Conservation (phyloP, 2,113 vertebrate species). For the Microtus ochrogaster region DNA sequence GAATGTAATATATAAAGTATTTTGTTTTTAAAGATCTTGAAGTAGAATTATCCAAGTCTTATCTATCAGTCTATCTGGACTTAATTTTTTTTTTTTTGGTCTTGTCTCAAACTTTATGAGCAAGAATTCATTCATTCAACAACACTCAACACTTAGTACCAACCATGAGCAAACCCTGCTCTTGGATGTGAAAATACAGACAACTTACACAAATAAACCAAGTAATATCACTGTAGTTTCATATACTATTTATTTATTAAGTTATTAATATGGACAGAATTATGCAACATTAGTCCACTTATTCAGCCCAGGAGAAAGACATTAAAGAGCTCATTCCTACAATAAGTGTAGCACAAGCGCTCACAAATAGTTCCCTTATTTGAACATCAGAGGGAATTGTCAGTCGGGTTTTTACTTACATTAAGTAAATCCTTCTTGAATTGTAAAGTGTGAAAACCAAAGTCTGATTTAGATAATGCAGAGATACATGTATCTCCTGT, state of each 20-base stretch:
- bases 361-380: slow-evolving; percentile 6
- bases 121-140: background rate
- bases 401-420: slow-evolving; percentile 29
- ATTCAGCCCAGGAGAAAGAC: slow-evolving; percentile 66
- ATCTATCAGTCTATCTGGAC: background rate
- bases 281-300: slow-evolving; percentile 63
- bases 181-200: background rate
- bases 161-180: background rate
- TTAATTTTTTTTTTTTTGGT: background rate
- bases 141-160: background rate
- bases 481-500: background rate
- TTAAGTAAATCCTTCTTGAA: slow-evolving; percentile 51
- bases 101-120: slow-evolving; percentile 11
- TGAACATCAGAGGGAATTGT: slow-evolving; percentile 12
- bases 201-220: slow-evolving; percentile 51
- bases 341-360: background rate
- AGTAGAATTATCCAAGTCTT: background rate
- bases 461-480: background rate
- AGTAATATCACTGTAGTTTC: slow-evolving; percentile 50
- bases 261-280: slow-evolving; percentile 74
- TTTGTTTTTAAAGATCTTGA: background rate
- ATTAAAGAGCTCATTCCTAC: slow-evolving; percentile 57
- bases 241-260: slow-evolving; percentile 74
- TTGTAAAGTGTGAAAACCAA: slow-evolving; percentile 12
- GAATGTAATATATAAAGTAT: background rate